Conservation (phyloP, 2,888 invertebrate genomes). For the Neoitamus cyanurus region DNA sequence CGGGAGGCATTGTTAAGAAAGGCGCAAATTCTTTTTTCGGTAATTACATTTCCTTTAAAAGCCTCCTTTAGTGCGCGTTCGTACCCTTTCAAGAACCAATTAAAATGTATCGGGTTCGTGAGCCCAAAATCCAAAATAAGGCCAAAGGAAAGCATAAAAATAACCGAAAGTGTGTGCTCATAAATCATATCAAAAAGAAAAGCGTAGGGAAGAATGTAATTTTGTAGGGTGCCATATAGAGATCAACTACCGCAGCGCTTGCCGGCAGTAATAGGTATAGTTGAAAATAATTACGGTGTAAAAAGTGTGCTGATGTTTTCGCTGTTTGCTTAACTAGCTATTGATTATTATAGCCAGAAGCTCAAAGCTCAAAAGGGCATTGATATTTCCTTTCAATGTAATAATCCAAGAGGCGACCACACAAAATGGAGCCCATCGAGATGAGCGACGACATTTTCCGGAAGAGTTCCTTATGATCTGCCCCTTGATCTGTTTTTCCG, state of each 20-base stretch:
- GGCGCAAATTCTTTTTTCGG: not conserved
- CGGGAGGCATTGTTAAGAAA: not conserved
- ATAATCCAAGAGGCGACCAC: too few species aligned
- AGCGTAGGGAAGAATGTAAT: not conserved
- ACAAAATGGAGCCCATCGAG: too few species aligned
- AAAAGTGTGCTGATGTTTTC: too few species aligned
- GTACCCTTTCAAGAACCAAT: not conserved
- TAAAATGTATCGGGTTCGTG: not conserved
- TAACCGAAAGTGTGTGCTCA: not conserved
- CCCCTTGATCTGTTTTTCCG: too few species aligned
- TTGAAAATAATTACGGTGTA: too few species aligned
- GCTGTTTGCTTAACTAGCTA: too few species aligned
- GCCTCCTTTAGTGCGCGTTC: not conserved
- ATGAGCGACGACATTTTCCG: too few species aligned
- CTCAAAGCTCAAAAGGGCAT: too few species aligned
- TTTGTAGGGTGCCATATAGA: not conserved
- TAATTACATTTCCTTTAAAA: not conserved
- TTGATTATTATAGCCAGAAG: too few species aligned
- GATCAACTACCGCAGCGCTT: not conserved
- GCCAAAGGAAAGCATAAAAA: not conserved
- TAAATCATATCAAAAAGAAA: not conserved
- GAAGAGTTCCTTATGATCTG: too few species aligned
- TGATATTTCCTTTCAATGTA: too few species aligned
- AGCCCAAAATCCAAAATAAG: not conserved
- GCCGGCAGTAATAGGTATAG: not conserved